A percentile compares a stretch with the other conserved stretches of the same genome.
Evolutionary conservation across 2,797 vertebrate genomes (phyloP).

Genomic region (Megaceryle alcyon): DNA sequence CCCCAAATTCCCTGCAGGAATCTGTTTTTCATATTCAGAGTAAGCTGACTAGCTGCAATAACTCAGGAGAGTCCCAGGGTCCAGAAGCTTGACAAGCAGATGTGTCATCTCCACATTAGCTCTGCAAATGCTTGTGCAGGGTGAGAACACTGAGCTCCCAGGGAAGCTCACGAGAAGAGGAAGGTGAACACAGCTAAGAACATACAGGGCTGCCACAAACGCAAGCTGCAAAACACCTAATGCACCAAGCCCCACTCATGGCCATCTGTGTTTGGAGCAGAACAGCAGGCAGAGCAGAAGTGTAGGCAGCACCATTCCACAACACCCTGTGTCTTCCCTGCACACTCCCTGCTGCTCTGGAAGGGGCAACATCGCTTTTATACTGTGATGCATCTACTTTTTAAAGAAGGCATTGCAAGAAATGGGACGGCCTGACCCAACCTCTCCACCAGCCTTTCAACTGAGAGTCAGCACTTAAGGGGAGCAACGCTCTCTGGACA

Average conservation of each 20-base stretch:
- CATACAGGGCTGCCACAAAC: background rate
- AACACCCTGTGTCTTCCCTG: background rate
- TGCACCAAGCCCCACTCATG: background rate
- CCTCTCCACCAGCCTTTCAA: background rate
- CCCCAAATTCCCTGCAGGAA: slow-evolving; percentile 26
- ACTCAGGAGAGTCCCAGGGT: slow-evolving; percentile 19
- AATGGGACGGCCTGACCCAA: background rate
- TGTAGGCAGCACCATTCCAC: background rate
- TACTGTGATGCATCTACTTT: background rate
- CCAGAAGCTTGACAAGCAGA: slow-evolving; percentile 36
- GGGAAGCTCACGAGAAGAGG: background rate
- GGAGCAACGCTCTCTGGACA: background rate
- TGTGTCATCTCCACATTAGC: slow-evolving; percentile 42
- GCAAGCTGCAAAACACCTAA: background rate
- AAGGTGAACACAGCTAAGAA: background rate
- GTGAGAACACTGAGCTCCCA: background rate
- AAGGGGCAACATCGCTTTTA: background rate
- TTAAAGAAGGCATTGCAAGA: background rate
- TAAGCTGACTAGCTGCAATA: slow-evolving; percentile 44
- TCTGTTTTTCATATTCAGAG: slow-evolving; percentile 45
- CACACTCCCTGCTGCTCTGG: background rate
- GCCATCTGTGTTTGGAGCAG: background rate
- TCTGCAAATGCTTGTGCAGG: background rate
- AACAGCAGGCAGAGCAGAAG: background rate
- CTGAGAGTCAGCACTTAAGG: background rate